Evolutionary conservation across 92 coral and sea anemone species (phyloP).

Genomic region (Umimayanthus chanpuru): DNA sequence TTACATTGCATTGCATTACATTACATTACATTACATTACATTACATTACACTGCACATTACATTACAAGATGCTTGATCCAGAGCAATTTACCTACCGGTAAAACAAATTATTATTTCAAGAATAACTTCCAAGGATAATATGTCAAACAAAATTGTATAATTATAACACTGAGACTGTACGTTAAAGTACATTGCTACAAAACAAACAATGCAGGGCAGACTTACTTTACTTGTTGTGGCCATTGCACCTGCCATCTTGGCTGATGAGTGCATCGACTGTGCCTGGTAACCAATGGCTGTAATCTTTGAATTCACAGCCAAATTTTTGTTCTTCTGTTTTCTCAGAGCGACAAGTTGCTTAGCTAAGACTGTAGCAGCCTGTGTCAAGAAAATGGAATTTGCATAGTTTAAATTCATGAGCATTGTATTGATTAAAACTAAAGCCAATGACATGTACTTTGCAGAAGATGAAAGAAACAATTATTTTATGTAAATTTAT

Average conservation of each 20-base stretch:
- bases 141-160: background rate
- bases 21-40: too few species aligned
- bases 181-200: too few species aligned
- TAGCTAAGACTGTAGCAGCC: conserved; percentile 96
- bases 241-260: conserved; percentile 99
- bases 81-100: too few species aligned
- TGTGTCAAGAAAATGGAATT: background rate
- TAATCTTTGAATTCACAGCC: conserved; percentile 75
- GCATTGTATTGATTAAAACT: background rate
- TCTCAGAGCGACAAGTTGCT: conserved; percentile 89
- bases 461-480: background rate
- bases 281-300: conserved; percentile 94
- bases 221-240: conserved; percentile 87
- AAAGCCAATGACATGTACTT: background rate
- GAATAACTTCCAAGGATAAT: background rate
- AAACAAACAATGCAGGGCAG: background rate
- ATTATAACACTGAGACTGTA: background rate
- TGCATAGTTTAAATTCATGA: background rate
- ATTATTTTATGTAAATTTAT: too few species aligned
- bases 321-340: conserved; percentile 91
- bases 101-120: background rate
- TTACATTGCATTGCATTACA: too few species aligned
- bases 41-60: too few species aligned
- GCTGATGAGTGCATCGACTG: conserved; percentile 98
- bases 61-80: too few species aligned